These are phyloP conservation scores for Drosophila sulfurigaster DNA, from an alignment of 1,140 invertebrate species.

Conservation along the genomic window DNA sequence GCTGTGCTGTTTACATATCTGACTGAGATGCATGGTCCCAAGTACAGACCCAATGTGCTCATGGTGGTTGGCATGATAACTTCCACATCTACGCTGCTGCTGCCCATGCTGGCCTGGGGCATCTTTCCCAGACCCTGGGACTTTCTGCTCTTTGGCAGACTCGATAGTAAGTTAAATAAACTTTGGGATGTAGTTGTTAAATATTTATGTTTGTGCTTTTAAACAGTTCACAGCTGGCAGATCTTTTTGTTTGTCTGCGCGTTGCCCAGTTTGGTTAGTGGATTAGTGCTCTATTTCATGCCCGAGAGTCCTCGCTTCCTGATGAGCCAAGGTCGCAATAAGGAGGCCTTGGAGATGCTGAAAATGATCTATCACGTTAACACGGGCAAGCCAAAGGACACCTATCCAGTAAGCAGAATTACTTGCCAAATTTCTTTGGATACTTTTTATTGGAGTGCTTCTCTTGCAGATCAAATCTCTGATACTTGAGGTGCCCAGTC, in stretches of 20 bases:
- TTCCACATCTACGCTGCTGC: slow-evolving; percentile 86
- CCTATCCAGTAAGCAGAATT: slow-evolving; percentile 87
- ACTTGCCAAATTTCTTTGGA: background rate
- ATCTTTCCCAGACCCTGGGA: slow-evolving; percentile 85
- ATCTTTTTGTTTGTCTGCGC: slow-evolving; percentile 89
- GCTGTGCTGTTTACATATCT: slow-evolving; percentile 90
- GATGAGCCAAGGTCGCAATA: slow-evolving; percentile 89
- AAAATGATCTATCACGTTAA: slow-evolving; percentile 85
- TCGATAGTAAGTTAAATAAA: slow-evolving; percentile 86
- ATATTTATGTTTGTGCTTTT: background rate
- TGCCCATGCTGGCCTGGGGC: slow-evolving; percentile 87
- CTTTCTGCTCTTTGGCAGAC: slow-evolving; percentile 85
- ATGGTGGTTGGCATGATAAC: slow-evolving; percentile 88
- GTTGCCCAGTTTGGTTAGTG: slow-evolving; percentile 88
- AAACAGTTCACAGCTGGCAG: slow-evolving; percentile 89
- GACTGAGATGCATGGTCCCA: slow-evolving; percentile 89
- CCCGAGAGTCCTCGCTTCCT: slow-evolving; percentile 94
- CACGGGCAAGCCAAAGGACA: slow-evolving; percentile 86
- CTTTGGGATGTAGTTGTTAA: background rate
- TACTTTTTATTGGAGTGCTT: background rate
- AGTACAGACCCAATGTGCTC: slow-evolving; percentile 87
- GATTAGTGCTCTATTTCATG: slow-evolving; percentile 87
- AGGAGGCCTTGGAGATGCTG: slow-evolving; percentile 86
- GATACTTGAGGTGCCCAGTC: slow-evolving; percentile 68
- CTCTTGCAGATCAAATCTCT: slow-evolving; percentile 63